Base-by-base conservation (phyloP, 2,113 vertebrate species). In the Malurus melanocephalus region DNA sequence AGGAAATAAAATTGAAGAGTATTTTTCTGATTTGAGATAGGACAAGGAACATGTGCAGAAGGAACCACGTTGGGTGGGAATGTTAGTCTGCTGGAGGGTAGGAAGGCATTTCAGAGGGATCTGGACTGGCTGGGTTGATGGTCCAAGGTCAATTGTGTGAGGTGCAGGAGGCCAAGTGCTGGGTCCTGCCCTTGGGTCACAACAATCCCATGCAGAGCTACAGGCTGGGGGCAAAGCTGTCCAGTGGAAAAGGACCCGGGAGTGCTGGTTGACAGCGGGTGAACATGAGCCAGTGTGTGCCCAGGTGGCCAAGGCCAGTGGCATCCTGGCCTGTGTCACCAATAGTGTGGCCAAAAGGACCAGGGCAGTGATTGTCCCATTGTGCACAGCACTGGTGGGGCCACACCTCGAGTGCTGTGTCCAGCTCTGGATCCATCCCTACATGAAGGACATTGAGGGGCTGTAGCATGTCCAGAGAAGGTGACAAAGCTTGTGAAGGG, bases 231-330 rank as follows among this genome's bases (percentile, higher is more conserved):
- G 7, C 9, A 64, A 64, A 71, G 7, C 3, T 18, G 7, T 21
- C 13, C 9, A 4, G 1, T 6, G 32, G 18, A 43, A 19, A 27
- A 79, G 17, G 9, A 30, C 4, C 2, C 27, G 21, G 5, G 5
- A 5, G 6, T 0, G 9, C 0, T 77, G 42, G 26, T 10, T 3
- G 2, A 32, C 16, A 43, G 33, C 9, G 1, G 26, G 17, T 64
- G 15, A 32, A 65, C 35, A 27, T 38, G 26, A 79, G 3, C 12
- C 75, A 51, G 3, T 10, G 2, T 27, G 15, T 32, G 21, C 4
- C 43, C 35, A 32, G 49, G 35, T 16, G 35, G 14, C 26, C 51
- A 51, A 5, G 11, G 5, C 18, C 27, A 32, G 0, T 16, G 43
- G 1, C 21, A 64, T 32, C 11, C 49, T 71, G 43, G 8, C 12